Conservation (phyloP, 2,888 invertebrate genomes). For the Polymixis flavicincta region DNA sequence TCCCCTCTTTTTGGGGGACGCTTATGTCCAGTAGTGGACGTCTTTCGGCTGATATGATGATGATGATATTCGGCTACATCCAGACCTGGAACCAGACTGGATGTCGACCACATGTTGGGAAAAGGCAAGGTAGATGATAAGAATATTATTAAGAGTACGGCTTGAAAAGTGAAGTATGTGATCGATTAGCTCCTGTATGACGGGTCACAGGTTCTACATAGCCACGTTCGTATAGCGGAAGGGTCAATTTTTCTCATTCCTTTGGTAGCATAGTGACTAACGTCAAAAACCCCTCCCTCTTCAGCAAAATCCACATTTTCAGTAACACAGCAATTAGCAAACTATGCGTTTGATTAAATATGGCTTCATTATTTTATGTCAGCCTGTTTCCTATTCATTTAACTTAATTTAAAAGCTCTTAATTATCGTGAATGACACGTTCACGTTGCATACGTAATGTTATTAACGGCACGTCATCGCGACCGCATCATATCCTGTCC, state of each 20-base stretch:
- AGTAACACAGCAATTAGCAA: conserved; percentile 1
- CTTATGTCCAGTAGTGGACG: no score
- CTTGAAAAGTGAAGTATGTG: background rate
- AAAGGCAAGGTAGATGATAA: background rate
- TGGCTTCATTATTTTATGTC: conserved; percentile 5
- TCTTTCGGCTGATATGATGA: no score
- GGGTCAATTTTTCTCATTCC: background rate
- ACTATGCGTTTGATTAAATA: conserved; percentile 18
- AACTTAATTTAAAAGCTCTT: conserved; percentile 53
- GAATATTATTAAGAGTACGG: background rate
- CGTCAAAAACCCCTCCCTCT: no score
- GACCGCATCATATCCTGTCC: conserved; percentile 12
- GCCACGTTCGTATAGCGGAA: background rate
- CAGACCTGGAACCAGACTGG: background rate
- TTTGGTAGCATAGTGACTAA: no score
- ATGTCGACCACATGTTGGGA: background rate
- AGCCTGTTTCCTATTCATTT: conserved; percentile 33
- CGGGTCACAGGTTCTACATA: no score
- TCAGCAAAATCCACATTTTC: background rate
- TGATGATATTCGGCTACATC: no score
- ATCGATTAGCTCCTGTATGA: background rate
- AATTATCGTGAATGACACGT: conserved; percentile 49
- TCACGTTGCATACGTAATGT: conserved; percentile 50
- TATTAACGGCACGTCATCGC: conserved; percentile 32
- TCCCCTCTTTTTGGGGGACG: no score